Percentiles rank a stretch among this genome's conserved stretches.
These are phyloP conservation scores for Acanthococcus lagerstroemiae DNA, from an alignment of 2,888 invertebrate genomes.

Conservation along the genomic window DNA sequence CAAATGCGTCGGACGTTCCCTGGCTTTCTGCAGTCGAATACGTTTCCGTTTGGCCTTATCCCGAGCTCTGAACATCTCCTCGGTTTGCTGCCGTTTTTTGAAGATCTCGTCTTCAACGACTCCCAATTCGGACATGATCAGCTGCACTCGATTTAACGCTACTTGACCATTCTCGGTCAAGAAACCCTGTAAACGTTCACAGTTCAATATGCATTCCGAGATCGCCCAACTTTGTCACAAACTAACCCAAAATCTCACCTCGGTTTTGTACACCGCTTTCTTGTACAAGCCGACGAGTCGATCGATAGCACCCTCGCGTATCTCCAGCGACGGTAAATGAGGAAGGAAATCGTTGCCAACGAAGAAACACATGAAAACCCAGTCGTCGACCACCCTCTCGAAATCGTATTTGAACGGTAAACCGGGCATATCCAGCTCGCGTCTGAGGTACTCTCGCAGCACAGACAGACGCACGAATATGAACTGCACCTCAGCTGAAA, in stretches of 20 bases:
- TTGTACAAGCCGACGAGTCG: constrained; percentile 87
- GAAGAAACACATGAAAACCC: constrained; percentile 99
- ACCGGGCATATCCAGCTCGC: constrained; percentile 80
- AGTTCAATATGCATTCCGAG: too few species aligned
- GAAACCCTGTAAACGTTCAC: constrained; percentile 71
- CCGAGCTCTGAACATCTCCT: constrained; percentile 66
- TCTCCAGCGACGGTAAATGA: constrained; percentile 94
- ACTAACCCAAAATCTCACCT: constrained; percentile 46
- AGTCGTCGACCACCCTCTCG: constrained; percentile 92
- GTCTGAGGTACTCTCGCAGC: constrained; percentile 83
- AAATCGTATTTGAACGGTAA: constrained; percentile 90
- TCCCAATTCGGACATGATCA: constrained; percentile 89
- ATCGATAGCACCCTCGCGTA: constrained; percentile 92
- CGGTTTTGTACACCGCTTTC: constrained; percentile 85
- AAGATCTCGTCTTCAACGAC: constrained; percentile 95
- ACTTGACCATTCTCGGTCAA: constrained; percentile 92
- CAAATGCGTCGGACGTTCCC: constrained; percentile 56
- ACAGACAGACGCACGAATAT: constrained; percentile 91
- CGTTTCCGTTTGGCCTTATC: constrained; percentile 60
- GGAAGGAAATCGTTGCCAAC: constrained; percentile 98
- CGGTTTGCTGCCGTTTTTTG: constrained; percentile 76
- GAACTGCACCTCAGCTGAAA: constrained; percentile 69
- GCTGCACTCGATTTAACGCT: constrained; percentile 81
- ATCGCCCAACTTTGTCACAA: too few species aligned
- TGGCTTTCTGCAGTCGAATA: constrained; percentile 43